Evolutionary conservation across 30 jellyfish, hydroid and myxozoan species (phyloP), one percentile per base, ranked within the genome.

Genomic region (Phacellophora camtschatica): DNA sequence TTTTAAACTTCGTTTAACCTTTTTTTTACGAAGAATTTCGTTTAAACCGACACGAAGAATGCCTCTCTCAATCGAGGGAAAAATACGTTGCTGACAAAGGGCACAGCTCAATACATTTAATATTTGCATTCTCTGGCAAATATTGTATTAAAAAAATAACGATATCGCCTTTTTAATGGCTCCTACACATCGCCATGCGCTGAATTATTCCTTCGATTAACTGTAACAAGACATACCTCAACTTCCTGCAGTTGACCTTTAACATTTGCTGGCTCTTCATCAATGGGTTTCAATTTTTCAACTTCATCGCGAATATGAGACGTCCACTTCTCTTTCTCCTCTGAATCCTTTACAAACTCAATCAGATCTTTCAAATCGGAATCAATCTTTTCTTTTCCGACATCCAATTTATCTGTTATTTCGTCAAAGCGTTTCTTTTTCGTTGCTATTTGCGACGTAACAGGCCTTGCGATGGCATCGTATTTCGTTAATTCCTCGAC

Each of bases 181-280:
- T n/a, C n/a, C n/a, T n/a, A n/a, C n/a, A n/a, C n/a, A n/a, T n/a
- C n/a, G n/a, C n/a, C n/a, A n/a, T n/a, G n/a, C n/a, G n/a, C n/a
- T 8, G 2, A 4, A 19, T 4, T 5, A 28, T 15, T 12, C 51
- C 0, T n/a, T 0, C 27, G 0, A 29, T 13, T 63, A 15, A 19
- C 3, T 25, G 12, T 2, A 2, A n/a, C 36, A 31, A 66, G 30
- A 18, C 37, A 28, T 61, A 69, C 87, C 87, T 90, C 96, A 16
- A 90, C 94, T 4, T 82, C 93, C 24, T 68, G 81, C 0, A 82
- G 77, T 69, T 82, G 96, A 24, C 74, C 70, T 46, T 70, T 80
- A 63, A 90, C 71, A 24, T 16, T 42, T 2, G 75, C 97, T 11
- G 97, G 96, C 66, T 76, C 89, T 16, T 70, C 74, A 24, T 30